Conservation (phyloP, 64 coral and sea anemone species). For the Montipora efflorescens region DNA sequence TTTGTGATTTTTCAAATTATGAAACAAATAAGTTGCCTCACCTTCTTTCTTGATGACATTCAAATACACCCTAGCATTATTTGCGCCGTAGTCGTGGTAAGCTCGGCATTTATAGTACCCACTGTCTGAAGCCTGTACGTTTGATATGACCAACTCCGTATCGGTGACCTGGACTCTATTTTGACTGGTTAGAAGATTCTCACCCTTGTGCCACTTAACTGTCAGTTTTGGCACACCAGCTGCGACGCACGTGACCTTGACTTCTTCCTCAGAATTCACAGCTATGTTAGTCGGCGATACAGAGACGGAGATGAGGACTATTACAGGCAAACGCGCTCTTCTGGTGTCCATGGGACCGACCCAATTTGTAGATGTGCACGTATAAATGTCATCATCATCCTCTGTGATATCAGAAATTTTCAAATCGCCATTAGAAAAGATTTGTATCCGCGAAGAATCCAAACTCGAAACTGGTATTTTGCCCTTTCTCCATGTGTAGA, state of each 20-base stretch:
- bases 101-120: conserved; percentile 74
- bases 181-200: background rate
- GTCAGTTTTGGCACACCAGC: conserved; percentile 67
- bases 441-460: conserved; percentile 35
- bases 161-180: background rate
- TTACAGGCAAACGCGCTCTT: conserved; percentile 47
- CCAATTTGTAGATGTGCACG: conserved; percentile 72
- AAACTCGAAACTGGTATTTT: conserved; percentile 26
- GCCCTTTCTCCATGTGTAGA: conserved; percentile 75
- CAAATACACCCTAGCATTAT: conserved; percentile 27
- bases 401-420: conserved; percentile 28
- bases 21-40: background rate
- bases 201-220: conserved; percentile 79
- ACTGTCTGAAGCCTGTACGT: conserved; percentile 26
- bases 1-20: background rate
- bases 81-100: conserved; percentile 39
- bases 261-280: conserved; percentile 28
- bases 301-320: conserved; percentile 57
- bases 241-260: conserved; percentile 42
- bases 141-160: conserved; percentile 38
- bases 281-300: conserved; percentile 24
- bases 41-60: conserved; percentile 63
- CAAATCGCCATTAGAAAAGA: conserved; percentile 70
- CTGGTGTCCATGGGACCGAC: conserved; percentile 27
- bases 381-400: conserved; percentile 66